Evolutionary conservation across 1,140 invertebrate genomes (phyloP).

Genomic region (Hestina assimilis): DNA sequence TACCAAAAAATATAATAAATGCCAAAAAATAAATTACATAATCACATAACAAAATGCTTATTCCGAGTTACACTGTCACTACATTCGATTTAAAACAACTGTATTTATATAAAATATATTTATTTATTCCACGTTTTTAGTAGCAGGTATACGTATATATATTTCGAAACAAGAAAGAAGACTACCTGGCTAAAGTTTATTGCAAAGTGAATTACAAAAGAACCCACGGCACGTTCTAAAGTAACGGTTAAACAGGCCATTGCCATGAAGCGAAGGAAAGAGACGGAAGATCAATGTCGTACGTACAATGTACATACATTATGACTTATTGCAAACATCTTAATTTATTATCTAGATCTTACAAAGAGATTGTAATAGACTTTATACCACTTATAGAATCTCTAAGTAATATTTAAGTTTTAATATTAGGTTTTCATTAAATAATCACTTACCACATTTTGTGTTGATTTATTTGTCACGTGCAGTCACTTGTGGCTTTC

Average conservation of each 20-base stretch:
- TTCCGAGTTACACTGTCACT: too few species aligned
- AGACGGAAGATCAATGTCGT: constrained; percentile 9
- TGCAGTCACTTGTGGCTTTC: constrained; percentile 15
- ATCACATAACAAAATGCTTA: too few species aligned
- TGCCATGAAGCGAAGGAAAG: constrained; percentile 9
- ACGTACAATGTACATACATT: neutral
- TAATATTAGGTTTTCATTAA: neutral
- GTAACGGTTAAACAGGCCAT: constrained; percentile 12
- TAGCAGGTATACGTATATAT: too few species aligned
- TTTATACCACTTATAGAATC: too few species aligned
- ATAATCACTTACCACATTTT: constrained; percentile 23
- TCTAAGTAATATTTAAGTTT: neutral
- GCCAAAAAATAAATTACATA: too few species aligned
- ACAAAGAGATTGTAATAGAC: neutral
- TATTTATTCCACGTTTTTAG: too few species aligned
- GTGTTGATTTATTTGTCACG: constrained; percentile 17
- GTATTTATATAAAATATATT: too few species aligned
- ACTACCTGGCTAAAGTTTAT: neutral
- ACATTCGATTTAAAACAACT: too few species aligned
- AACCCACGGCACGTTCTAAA: constrained; percentile 2
- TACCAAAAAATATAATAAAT: too few species aligned
- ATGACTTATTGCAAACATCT: neutral
- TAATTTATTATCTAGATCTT: neutral
- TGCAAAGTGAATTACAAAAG: neutral
- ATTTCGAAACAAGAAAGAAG: too few species aligned